Percentiles rank a stretch among this genome's conserved stretches.
Evolutionary conservation across 2,888 invertebrate genomes (phyloP).

Genomic region (Ichneumon xanthorius): DNA sequence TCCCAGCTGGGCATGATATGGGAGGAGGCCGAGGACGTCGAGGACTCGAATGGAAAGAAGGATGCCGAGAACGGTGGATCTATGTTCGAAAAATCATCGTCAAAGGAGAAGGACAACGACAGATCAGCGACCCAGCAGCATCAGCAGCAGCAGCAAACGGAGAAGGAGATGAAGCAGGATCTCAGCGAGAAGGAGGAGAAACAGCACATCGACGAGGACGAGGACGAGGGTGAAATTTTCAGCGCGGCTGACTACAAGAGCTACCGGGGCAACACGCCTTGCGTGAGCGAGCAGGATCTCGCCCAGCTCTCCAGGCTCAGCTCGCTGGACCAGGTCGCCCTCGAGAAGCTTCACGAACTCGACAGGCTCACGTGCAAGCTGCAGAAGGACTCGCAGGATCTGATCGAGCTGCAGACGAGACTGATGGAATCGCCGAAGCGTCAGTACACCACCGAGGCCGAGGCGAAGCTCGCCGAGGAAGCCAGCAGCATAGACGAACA

Average conservation of each 20-base stretch:
- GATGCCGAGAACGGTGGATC: constrained; percentile 67
- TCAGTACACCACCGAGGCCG: constrained; percentile 86
- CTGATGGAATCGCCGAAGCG: constrained; percentile 88
- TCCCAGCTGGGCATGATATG: constrained; percentile 94
- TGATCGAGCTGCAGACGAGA: constrained; percentile 91
- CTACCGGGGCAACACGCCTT: constrained; percentile 91
- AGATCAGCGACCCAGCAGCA: constrained; percentile 57
- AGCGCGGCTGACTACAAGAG: constrained; percentile 92
- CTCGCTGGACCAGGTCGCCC: constrained; percentile 91
- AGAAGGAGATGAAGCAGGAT: constrained; percentile 71
- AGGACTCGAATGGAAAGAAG: constrained; percentile 86
- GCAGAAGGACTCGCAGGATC: constrained; percentile 92
- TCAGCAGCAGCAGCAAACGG: constrained; percentile 72
- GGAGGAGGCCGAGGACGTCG: constrained; percentile 92
- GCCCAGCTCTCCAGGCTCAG: constrained; percentile 91
- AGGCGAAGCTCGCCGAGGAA: constrained; percentile 88
- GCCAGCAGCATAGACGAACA: constrained; percentile 90
- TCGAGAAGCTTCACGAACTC: constrained; percentile 92
- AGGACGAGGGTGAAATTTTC: constrained; percentile 89
- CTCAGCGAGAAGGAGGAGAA: constrained; percentile 62
- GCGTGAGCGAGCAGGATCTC: constrained; percentile 92
- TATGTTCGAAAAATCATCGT: constrained; percentile 71
- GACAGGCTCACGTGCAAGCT: constrained; percentile 91
- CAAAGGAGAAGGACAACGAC: constrained; percentile 75
- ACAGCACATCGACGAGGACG: constrained; percentile 83